These are phyloP conservation scores for Neosilurus mollespiculum DNA, from an alignment of 2,797 vertebrate genomes.

Conservation along the genomic window DNA sequence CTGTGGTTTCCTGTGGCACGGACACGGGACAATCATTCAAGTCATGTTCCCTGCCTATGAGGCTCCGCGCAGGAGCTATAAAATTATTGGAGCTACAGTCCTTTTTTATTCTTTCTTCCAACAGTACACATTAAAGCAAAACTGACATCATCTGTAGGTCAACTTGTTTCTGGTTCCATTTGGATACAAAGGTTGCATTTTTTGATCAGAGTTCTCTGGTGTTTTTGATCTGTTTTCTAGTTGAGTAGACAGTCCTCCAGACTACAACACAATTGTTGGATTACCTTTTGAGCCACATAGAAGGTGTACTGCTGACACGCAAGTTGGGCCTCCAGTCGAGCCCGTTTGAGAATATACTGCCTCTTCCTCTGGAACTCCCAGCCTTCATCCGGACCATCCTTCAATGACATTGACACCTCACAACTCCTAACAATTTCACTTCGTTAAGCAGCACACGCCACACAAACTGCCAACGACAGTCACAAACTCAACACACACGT, in stretches of 20 bases:
- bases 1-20: too few relatives aligned
- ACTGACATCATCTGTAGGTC: not conserved
- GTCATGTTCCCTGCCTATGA: too few relatives aligned
- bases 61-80: too few relatives aligned
- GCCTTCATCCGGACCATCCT: slow-evolving; percentile 66
- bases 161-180: not conserved
- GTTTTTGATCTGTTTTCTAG: not conserved
- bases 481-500: not conserved
- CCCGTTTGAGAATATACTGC: slow-evolving; percentile 77
- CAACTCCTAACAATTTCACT: slow-evolving; percentile 43
- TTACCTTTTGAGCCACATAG: slow-evolving; percentile 66
- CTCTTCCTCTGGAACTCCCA: slow-evolving; percentile 83
- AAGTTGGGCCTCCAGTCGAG: slow-evolving; percentile 69
- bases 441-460: slow-evolving; percentile 23
- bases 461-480: not conserved
- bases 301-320: slow-evolving; percentile 73
- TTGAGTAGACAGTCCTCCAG: not conserved
- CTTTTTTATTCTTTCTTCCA: not conserved
- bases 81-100: not conserved
- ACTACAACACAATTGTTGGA: not conserved
- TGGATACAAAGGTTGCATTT: not conserved
- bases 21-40: too few relatives aligned
- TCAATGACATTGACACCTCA: slow-evolving; percentile 59
- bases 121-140: not conserved
- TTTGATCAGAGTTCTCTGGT: not conserved